Percentiles rank a stretch among this genome's conserved stretches.
phyloP scores from a whole-genome alignment of 2,797 vertebrate species.

The Xenopus petersii region DNA sequence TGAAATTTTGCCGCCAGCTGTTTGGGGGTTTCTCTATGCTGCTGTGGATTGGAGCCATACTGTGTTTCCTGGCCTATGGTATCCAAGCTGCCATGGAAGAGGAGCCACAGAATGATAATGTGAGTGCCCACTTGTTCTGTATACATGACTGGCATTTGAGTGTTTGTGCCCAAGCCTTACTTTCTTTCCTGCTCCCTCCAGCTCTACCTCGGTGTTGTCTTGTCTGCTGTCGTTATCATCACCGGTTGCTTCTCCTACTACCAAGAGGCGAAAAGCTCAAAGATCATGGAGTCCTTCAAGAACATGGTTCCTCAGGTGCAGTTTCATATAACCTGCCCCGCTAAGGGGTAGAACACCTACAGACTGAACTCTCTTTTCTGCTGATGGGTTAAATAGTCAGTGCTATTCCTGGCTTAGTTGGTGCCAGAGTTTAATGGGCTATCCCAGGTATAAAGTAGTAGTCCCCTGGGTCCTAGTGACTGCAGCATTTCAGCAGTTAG shows the following conservation, averaged over 20 bases:
- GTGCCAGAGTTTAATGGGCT: too few species aligned
- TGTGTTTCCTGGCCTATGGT: constrained; percentile 87
- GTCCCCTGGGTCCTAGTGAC: too few species aligned
- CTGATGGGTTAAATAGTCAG: too few species aligned
- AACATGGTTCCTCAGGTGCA: constrained; percentile 93
- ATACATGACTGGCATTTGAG: neutral
- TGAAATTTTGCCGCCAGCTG: constrained; percentile 94
- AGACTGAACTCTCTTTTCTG: too few species aligned
- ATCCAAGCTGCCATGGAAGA: constrained; percentile 79
- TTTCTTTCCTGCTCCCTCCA: constrained; percentile 49
- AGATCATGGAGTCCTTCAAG: constrained; percentile 98
- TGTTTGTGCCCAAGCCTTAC: neutral
- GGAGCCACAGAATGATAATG: constrained; percentile 83
- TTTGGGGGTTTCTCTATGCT: constrained; percentile 94
- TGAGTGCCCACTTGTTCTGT: constrained; percentile 58
- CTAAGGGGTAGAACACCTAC: too few species aligned
- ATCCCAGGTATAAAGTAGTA: too few species aligned
- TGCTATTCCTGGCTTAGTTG: too few species aligned
- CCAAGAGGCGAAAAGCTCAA: constrained; percentile 96
- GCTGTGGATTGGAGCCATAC: constrained; percentile 91
- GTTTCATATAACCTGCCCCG: too few species aligned
- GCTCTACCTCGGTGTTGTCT: constrained; percentile 88
- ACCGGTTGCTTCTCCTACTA: constrained; percentile 97
- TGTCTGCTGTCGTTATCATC: constrained; percentile 93
- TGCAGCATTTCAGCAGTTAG: too few species aligned